phyloP scores from a whole-genome alignment of 2,888 invertebrate species.

The Osedax frankpressi region DNA sequence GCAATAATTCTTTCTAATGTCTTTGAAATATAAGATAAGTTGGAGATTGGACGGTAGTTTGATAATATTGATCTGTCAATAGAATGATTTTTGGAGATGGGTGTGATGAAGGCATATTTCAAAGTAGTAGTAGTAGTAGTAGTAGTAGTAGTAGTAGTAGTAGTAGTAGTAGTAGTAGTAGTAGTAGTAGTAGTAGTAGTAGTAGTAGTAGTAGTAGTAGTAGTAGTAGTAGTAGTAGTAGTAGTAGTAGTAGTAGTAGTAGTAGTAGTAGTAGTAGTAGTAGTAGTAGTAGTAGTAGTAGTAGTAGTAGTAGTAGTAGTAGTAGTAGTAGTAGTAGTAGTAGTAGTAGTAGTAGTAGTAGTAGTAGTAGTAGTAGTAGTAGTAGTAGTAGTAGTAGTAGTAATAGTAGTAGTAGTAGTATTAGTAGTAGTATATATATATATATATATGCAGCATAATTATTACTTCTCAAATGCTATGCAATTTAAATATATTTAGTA shows the following conservation, averaged over 20 bases:
- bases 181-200: constrained; percentile 11
- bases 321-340: constrained; percentile 12
- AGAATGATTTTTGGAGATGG: no score
- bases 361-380: constrained; percentile 12
- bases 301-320: constrained; percentile 12
- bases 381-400: constrained; percentile 8
- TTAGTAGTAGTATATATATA: constrained; percentile 9
- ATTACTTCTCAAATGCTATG: no score
- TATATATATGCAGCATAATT: no score
- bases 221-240: constrained; percentile 11
- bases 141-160: neutral
- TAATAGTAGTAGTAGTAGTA: constrained; percentile 5
- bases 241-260: constrained; percentile 12
- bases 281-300: constrained; percentile 12
- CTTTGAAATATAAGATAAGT: no score
- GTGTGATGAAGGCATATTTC: no score
- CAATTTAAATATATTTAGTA: no score
- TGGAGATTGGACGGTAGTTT: no score
- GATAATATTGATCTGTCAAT: no score
- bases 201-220: constrained; percentile 12
- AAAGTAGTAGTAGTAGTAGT: neutral
- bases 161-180: constrained; percentile 5
- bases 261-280: constrained; percentile 12
- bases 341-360: constrained; percentile 12
- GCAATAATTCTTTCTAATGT: no score